Evolutionary conservation across 2,797 vertebrate genomes (phyloP).

Genomic region (Liparis tanakae): DNA sequence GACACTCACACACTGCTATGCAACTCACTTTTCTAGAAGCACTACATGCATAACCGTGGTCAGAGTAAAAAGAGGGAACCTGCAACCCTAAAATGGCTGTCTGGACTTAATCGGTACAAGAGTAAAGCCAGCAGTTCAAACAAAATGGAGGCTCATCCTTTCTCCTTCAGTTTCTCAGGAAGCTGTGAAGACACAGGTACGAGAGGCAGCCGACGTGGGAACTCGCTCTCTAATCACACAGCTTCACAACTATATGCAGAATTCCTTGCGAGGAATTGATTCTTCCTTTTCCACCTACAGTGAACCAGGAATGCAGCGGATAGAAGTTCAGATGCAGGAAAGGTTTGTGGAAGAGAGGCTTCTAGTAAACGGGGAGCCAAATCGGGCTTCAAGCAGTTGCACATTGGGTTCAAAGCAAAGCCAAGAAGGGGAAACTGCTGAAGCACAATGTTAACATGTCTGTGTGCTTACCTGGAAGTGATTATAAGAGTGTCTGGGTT

Average conservation of each 20-base stretch:
- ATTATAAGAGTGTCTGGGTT: constrained; percentile 81
- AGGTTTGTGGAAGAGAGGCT: constrained; percentile 27
- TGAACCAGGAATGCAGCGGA: constrained; percentile 21
- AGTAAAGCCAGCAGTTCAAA: constrained; percentile 39
- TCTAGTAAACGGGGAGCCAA: constrained; percentile 22
- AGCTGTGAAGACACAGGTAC: constrained; percentile 46
- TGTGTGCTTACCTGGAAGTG: constrained; percentile 77
- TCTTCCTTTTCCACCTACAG: constrained; percentile 56
- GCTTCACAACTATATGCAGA: constrained; percentile 38
- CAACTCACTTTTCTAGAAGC: constrained; percentile 17
- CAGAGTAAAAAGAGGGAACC: constrained; percentile 9
- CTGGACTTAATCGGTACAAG: constrained; percentile 12
- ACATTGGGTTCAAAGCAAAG: constrained; percentile 53
- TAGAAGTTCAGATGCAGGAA: constrained; percentile 30
- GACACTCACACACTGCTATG: constrained; percentile 30
- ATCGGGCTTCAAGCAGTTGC: constrained; percentile 41
- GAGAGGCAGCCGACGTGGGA: constrained; percentile 41
- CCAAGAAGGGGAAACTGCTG: constrained; percentile 43
- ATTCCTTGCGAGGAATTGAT: constrained; percentile 45
- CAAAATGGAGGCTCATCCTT: constrained; percentile 66
- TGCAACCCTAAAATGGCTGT: constrained; percentile 62
- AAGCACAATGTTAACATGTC: constrained; percentile 34
- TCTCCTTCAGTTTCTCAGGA: constrained; percentile 31
- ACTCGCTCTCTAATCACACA: constrained; percentile 40
- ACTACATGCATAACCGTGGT: constrained; percentile 41